These are phyloP conservation scores for Drosophila pseudoananassae DNA, from an alignment of 1,140 invertebrate genomes.

Conservation along the genomic window DNA sequence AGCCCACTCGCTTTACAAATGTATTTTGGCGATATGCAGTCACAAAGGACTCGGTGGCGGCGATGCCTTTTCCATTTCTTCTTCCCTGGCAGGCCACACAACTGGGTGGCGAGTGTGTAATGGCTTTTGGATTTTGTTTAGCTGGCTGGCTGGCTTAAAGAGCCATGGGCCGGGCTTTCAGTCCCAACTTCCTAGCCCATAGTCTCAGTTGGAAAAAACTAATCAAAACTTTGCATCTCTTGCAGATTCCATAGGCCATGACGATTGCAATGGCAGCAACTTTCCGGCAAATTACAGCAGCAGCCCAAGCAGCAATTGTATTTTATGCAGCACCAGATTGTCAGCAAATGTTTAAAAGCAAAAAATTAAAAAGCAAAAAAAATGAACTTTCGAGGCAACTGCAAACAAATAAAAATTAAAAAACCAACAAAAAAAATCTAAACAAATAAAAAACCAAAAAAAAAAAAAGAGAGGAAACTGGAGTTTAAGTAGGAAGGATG, in stretches of 20 bases:
- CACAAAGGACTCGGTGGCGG: constrained; percentile 68
- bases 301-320: constrained; percentile 79
- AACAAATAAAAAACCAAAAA: constrained; percentile 45
- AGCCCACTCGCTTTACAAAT: constrained; percentile 22
- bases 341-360: constrained; percentile 76
- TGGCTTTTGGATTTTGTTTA: constrained; percentile 69
- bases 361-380: constrained; percentile 61
- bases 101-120: constrained; percentile 39
- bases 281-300: constrained; percentile 81
- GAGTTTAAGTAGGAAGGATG: constrained; percentile 17
- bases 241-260: constrained; percentile 91
- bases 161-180: neutral
- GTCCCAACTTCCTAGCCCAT: constrained; percentile 15
- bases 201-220: constrained; percentile 44
- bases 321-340: constrained; percentile 82
- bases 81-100: constrained; percentile 44
- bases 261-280: constrained; percentile 88
- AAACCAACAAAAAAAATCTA: constrained; percentile 40
- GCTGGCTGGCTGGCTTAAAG: constrained; percentile 20
- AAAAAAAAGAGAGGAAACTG: constrained; percentile 27
- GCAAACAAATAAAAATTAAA: constrained; percentile 31
- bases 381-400: constrained; percentile 34
- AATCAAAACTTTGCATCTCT: constrained; percentile 63
- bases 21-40: constrained; percentile 62
- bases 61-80: constrained; percentile 52